A percentile compares a stretch with the other conserved stretches of the same genome.
Evolutionary conservation across 1,140 invertebrate species (phyloP).

Genomic region (Paralvinella palmiformis): DNA sequence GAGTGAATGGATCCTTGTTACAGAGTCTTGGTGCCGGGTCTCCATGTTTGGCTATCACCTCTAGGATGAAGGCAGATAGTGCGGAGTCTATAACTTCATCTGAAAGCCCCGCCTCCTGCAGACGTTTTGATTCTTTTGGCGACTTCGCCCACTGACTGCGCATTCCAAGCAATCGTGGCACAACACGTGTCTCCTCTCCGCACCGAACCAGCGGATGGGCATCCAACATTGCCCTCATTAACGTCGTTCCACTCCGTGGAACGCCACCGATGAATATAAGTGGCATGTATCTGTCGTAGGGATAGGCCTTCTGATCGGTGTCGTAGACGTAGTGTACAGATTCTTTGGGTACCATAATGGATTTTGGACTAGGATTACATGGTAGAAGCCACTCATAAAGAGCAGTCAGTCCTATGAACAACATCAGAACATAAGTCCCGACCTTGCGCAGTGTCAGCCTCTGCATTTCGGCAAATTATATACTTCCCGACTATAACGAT

Average conservation of each 20-base stretch:
- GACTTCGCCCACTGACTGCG: slow-evolving; percentile 19
- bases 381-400: slow-evolving; percentile 4
- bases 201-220: slow-evolving; percentile 93
- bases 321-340: slow-evolving; percentile 10
- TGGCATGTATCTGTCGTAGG: slow-evolving; percentile 69
- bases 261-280: slow-evolving; percentile 94
- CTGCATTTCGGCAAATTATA: no score
- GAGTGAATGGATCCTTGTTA: slow-evolving; percentile 95
- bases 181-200: slow-evolving; percentile 94
- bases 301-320: not conserved
- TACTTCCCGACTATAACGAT: no score
- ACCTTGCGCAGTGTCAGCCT: no score
- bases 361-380: not conserved
- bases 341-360: slow-evolving; percentile 7
- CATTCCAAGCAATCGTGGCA: slow-evolving; percentile 57
- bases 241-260: slow-evolving; percentile 87
- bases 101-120: slow-evolving; percentile 87
- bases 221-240: slow-evolving; percentile 94
- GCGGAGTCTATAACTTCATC: slow-evolving; percentile 86
- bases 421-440: no score
- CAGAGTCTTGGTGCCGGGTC: slow-evolving; percentile 82
- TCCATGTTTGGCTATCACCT: slow-evolving; percentile 85
- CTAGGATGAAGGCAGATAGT: slow-evolving; percentile 87
- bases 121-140: slow-evolving; percentile 54
- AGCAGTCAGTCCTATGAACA: no score